These are phyloP conservation scores for Pseudobourletiella spinata DNA, from an alignment of 1,140 invertebrate genomes.

Conservation along the genomic window DNA sequence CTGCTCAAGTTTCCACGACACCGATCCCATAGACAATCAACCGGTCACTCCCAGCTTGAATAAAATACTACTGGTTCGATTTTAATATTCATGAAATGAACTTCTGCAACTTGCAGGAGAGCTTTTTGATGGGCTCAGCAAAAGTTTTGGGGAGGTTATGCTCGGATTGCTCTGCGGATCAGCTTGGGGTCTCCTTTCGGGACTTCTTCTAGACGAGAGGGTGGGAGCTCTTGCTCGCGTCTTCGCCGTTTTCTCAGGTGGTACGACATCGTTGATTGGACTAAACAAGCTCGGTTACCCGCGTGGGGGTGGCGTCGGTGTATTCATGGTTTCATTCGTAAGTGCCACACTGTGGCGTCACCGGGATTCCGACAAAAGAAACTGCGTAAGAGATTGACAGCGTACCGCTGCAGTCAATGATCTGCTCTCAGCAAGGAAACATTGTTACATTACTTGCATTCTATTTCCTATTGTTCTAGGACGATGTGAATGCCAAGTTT, in stretches of 20 bases:
- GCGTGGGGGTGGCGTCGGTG: slow-evolving; percentile 21
- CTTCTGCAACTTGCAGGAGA: no score
- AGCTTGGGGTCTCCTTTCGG: slow-evolving; percentile 24
- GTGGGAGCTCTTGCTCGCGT: slow-evolving; percentile 1
- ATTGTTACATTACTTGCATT: no score
- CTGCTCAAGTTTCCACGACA: no score
- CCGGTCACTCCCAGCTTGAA: no score
- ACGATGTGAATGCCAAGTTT: slow-evolving; percentile 6
- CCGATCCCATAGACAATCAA: no score
- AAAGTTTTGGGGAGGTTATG: slow-evolving; percentile 21
- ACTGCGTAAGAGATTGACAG: slow-evolving; percentile 20
- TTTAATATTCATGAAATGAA: no score
- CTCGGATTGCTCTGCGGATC: slow-evolving; percentile 22
- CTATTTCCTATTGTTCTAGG: slow-evolving; percentile 7
- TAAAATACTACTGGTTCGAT: no score
- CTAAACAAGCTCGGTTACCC: slow-evolving; percentile 24
- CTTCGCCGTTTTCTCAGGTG: slow-evolving; percentile 14
- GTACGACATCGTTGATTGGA: slow-evolving; percentile 23
- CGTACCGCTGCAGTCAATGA: neutral
- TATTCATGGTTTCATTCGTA: slow-evolving; percentile 18
- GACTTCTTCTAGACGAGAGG: slow-evolving; percentile 4
- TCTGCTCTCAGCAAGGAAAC: no score
- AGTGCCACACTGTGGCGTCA: slow-evolving; percentile 14
- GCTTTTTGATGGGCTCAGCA: slow-evolving; percentile 4
- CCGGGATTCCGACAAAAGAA: slow-evolving; percentile 11